phyloP scores from a whole-genome alignment of 2,113 vertebrate genomes.

The Zootoca vivipara region DNA sequence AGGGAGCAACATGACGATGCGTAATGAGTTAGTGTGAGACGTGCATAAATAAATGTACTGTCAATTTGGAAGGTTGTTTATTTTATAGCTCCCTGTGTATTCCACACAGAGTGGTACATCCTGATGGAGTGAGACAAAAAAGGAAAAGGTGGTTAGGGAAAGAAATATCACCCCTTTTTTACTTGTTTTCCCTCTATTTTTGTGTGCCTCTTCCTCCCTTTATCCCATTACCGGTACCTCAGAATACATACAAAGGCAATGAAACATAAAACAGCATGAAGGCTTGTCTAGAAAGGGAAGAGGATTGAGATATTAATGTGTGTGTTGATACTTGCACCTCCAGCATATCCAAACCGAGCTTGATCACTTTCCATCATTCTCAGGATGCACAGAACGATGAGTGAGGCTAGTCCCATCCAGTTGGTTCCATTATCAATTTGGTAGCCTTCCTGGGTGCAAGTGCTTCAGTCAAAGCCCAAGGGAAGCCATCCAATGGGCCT shows the following conservation, averaged over 20 bases:
- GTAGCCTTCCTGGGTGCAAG: no score
- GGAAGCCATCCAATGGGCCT: no score
- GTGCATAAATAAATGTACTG: constrained; percentile 63
- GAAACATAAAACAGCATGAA: neutral
- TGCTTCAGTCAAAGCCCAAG: no score
- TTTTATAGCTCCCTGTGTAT: constrained; percentile 19
- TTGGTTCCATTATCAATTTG: no score
- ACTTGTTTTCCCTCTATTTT: neutral
- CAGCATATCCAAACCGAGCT: neutral
- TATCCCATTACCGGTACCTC: neutral
- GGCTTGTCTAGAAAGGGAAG: neutral
- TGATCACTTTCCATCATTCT: no score
- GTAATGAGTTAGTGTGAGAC: constrained; percentile 62
- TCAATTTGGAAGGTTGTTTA: constrained; percentile 50
- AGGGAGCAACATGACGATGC: constrained; percentile 50
- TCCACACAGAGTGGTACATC: constrained; percentile 43
- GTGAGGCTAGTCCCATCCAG: no score
- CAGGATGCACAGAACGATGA: no score
- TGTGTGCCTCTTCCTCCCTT: neutral
- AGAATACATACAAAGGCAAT: neutral
- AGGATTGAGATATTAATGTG: neutral
- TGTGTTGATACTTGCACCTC: neutral
- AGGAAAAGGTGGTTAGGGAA: neutral
- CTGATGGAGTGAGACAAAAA: constrained; percentile 20
- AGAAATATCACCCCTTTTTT: neutral